phyloP scores from a whole-genome alignment of 2,113 vertebrate genomes.

The Bungarus multicinctus region DNA sequence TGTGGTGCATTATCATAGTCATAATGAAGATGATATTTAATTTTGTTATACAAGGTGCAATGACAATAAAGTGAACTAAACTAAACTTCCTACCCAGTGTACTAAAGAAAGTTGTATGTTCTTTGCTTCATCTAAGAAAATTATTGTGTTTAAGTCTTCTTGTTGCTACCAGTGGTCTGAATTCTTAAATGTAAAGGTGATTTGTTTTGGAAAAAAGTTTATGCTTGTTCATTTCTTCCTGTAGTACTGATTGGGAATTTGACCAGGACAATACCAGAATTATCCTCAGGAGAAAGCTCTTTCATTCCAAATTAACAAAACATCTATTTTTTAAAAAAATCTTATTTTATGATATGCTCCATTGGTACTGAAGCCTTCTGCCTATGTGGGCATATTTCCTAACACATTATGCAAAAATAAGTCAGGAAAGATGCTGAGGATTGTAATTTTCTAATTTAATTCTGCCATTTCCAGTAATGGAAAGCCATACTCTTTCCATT shows the following conservation, averaged over 20 bases:
- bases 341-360: conserved; percentile 50
- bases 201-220: not conserved
- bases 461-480: conserved; percentile 81
- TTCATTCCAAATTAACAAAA: conserved; percentile 30
- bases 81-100: not conserved
- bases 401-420: conserved; percentile 78
- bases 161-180: not conserved
- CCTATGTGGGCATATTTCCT: conserved; percentile 75
- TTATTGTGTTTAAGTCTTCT: not conserved
- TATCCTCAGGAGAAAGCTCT: conserved; percentile 6
- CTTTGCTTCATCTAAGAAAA: not conserved
- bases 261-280: not conserved
- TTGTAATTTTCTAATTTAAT: conserved; percentile 81
- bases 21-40: too few relatives aligned
- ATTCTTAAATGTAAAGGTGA: conserved; percentile 4
- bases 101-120: not conserved
- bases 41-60: too few relatives aligned
- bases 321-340: conserved; percentile 19
- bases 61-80: too few relatives aligned
- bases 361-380: conserved; percentile 67
- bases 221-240: not conserved
- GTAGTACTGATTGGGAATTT: conserved; percentile 2
- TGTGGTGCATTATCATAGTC: too few relatives aligned
- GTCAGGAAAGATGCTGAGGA: conserved; percentile 77
- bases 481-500: conserved; percentile 72